A percentile compares a stretch with the other conserved stretches of the same genome.
These are phyloP conservation scores for Ephialtes manifestator DNA, from an alignment of 2,888 invertebrate species.

Conservation along the genomic window DNA sequence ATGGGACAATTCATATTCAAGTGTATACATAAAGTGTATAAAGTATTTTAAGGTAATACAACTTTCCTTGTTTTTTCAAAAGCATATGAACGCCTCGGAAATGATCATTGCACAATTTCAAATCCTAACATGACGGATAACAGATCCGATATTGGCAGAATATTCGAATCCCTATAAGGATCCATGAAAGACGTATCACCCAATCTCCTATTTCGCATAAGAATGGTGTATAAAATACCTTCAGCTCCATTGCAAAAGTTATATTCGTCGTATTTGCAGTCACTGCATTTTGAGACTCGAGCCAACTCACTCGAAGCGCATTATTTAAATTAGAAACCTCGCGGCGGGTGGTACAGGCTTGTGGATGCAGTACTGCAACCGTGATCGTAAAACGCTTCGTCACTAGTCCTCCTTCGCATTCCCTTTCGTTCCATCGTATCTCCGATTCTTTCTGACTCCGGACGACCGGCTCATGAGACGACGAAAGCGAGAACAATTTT, in stretches of 20 bases:
- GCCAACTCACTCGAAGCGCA: conserved; percentile 28
- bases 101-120: not conserved
- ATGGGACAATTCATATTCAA: not conserved
- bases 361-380: not conserved
- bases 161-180: not conserved
- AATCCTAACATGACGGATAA: not conserved
- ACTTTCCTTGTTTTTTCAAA: not conserved
- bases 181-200: conserved; percentile 22
- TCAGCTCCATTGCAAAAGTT: not conserved
- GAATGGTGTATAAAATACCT: conserved; percentile 41
- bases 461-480: not conserved
- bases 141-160: not conserved
- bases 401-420: conserved; percentile 8
- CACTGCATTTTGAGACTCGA: conserved; percentile 22
- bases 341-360: not conserved
- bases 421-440: not conserved
- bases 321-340: conserved; percentile 52
- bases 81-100: not conserved
- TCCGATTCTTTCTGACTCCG: conserved; percentile 5
- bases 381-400: conserved; percentile 54
- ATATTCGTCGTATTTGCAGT: conserved; percentile 9
- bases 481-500: not conserved
- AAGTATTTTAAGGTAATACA: not conserved
- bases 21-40: not conserved
- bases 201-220: not conserved